Evolutionary conservation across 2,113 vertebrate genomes (phyloP).

Genomic region (Epinephelus lanceolatus): DNA sequence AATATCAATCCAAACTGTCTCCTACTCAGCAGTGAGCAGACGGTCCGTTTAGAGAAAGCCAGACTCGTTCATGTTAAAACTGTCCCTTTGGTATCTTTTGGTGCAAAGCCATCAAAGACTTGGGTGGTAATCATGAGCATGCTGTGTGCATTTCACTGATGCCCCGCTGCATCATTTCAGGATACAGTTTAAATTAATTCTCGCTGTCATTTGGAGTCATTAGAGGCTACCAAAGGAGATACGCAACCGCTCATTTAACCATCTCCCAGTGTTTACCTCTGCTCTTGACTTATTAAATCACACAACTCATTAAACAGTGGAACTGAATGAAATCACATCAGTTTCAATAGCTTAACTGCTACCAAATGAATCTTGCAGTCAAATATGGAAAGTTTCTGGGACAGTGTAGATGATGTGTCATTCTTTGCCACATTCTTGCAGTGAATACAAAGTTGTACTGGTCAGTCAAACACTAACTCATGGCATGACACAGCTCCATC

Average conservation of each 20-base stretch:
- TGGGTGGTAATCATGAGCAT: constrained; percentile 10
- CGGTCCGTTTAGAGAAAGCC: neutral
- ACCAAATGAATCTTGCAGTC: neutral
- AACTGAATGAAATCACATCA: constrained; percentile 16
- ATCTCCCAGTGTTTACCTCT: constrained; percentile 28
- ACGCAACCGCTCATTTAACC: constrained; percentile 22
- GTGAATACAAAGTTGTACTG: neutral
- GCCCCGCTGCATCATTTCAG: constrained; percentile 17
- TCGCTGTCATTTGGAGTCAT: constrained; percentile 17
- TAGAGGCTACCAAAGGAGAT: constrained; percentile 20
- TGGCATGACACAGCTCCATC: neutral
- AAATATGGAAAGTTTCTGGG: neutral
- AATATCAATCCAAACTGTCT: neutral
- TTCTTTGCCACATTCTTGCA: neutral
- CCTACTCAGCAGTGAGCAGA: constrained; percentile 25
- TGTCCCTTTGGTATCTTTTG: constrained; percentile 13
- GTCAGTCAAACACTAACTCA: neutral
- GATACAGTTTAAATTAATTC: constrained; percentile 24
- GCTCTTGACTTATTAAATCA: neutral
- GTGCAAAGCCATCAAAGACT: neutral
- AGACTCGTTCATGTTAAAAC: constrained; percentile 10
- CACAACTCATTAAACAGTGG: neutral
- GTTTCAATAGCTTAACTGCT: neutral
- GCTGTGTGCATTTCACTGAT: constrained; percentile 23
- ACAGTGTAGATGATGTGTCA: neutral